Conservation (phyloP, 2,888 invertebrate species). For the Boloria selene region DNA sequence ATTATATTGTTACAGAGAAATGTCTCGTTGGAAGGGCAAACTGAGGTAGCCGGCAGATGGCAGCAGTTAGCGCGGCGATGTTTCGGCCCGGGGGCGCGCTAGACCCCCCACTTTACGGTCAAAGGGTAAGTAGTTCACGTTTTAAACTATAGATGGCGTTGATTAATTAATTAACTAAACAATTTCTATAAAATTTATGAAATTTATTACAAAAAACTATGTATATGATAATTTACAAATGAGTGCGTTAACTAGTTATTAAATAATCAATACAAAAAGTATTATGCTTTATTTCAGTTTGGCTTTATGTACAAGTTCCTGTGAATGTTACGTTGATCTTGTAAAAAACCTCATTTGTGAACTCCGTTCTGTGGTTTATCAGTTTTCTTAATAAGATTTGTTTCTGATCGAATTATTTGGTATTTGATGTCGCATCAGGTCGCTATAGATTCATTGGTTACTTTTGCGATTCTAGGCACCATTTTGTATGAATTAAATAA, state of each 20-base stretch:
- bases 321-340: conserved; percentile 20
- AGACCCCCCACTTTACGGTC: conserved; percentile 84
- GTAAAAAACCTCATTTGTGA: conserved; percentile 17
- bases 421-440: neutral
- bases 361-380: conserved; percentile 9
- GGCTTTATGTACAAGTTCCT: conserved; percentile 8
- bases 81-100: conserved; percentile 85
- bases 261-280: neutral
- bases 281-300: neutral
- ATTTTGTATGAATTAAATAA: no score
- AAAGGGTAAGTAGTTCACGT: conserved; percentile 79
- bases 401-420: conserved; percentile 19
- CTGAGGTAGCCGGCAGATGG: conserved; percentile 84
- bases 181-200: neutral
- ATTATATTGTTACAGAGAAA: conserved; percentile 79
- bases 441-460: neutral
- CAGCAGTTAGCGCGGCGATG: conserved; percentile 87
- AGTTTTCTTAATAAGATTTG: conserved; percentile 16
- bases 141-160: conserved; percentile 59
- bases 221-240: neutral
- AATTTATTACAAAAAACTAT: neutral
- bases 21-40: conserved; percentile 82
- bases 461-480: no score
- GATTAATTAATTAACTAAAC: no score
- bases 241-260: neutral